Percentiles rank a stretch among this genome's conserved stretches.
These are phyloP conservation scores for Cirrhinus molitorella DNA, from an alignment of 2,797 vertebrate species.

Conservation along the genomic window DNA sequence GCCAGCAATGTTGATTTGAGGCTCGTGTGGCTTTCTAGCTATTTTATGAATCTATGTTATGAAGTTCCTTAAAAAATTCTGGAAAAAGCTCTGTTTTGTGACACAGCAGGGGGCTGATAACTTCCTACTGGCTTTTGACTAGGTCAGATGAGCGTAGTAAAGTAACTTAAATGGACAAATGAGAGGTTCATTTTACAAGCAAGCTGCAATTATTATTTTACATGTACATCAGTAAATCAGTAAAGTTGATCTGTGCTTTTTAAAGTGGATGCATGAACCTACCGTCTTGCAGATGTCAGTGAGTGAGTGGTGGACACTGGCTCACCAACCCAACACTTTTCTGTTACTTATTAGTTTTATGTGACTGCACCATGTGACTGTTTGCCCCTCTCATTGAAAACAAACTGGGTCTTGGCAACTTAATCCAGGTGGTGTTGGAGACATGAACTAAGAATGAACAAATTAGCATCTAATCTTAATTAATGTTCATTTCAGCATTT, in stretches of 20 bases:
- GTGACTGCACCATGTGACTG: neutral
- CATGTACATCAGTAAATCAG: neutral
- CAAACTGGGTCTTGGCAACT: neutral
- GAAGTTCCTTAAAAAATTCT: neutral
- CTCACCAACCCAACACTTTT: neutral
- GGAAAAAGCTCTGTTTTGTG: neutral
- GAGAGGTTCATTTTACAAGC: neutral
- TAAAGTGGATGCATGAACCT: neutral
- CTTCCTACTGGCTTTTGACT: neutral
- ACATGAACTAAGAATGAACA: too few species aligned
- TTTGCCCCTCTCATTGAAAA: neutral
- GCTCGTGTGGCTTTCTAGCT: neutral
- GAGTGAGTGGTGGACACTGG: neutral
- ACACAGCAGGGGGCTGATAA: neutral
- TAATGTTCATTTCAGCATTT: too few species aligned
- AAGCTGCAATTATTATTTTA: neutral
- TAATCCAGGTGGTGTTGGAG: too few species aligned
- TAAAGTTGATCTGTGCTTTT: neutral
- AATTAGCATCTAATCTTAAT: too few species aligned
- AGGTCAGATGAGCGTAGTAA: neutral
- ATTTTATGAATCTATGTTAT: slow-evolving; percentile 13
- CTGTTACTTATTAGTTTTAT: neutral
- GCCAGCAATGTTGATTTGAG: neutral
- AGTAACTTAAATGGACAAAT: neutral
- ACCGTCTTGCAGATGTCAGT: neutral